Base-by-base conservation (phyloP, 2,113 vertebrate genomes). In the Dipodomys spectabilis region DNA sequence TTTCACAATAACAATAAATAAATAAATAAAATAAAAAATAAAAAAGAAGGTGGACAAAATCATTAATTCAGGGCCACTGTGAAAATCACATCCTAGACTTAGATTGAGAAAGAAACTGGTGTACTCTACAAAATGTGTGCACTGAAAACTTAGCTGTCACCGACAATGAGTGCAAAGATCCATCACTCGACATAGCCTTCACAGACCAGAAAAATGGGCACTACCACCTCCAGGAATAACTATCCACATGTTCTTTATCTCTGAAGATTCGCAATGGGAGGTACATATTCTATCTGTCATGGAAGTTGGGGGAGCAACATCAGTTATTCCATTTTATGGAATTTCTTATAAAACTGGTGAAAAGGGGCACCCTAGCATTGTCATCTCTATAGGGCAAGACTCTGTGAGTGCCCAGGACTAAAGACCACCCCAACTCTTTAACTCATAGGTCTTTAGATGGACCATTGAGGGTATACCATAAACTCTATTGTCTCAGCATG, bases 201-300 rank as follows among this genome's bases (percentile, higher is more conserved):
- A 2, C 35, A 45, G 35, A 39, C 45, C 28, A 81, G 12, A 35
- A 86, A 93, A 62, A 5, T 39, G 77, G 25, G 53, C 20, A 30
- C 69, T 45, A 57, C 2, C 28, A 71, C n/a, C 30, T 62, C 44
- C 44, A 87, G 35, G 75, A 75, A 75, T 9, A 77, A 60, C 44
- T 60, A 23, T 16, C n/a, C 20, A 71, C 5, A 62, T 80, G n/a
- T 62, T 83, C 30, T 86, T 75, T 74, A 28, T 35, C 68, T 2
- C 19, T 84, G 45, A 60, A 74, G 25, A 86, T 89, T 82, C 67
- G 83, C 35, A 92, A 77, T 84, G 39, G 92, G 4, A 62, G 44
- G 11, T 72, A 16, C 0, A 65, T 25, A 28, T 25, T 67, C 75
- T 71, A 75, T 30, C 74, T 94, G 32, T 22, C 39, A 67, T 65